These are phyloP conservation scores for Chloropsis hardwickii DNA, from an alignment of 2,113 vertebrate species.

Conservation along the genomic window DNA sequence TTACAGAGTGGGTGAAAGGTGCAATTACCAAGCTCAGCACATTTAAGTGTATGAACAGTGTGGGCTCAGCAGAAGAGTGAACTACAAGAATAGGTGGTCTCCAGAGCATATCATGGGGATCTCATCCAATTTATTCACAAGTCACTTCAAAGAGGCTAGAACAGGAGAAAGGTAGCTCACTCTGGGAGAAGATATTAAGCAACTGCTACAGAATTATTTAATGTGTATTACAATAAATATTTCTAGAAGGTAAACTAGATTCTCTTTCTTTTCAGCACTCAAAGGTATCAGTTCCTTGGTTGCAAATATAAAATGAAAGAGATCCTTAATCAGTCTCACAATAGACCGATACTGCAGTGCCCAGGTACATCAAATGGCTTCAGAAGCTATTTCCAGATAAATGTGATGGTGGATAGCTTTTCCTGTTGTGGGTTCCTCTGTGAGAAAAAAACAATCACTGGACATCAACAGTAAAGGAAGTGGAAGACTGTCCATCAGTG, in stretches of 20 bases:
- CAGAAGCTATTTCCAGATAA: background rate
- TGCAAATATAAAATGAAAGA: background rate
- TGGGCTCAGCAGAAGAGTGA: background rate
- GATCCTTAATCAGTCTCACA: background rate
- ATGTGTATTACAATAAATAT: background rate
- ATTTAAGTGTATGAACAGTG: background rate
- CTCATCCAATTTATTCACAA: background rate
- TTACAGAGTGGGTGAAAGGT: background rate
- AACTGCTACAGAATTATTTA: background rate
- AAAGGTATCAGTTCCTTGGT: background rate
- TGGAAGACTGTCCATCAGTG: background rate
- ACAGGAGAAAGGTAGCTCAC: background rate
- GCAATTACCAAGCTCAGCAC: background rate
- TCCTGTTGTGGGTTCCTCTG: background rate
- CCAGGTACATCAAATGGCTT: background rate
- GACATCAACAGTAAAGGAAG: background rate
- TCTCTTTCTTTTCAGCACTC: background rate
- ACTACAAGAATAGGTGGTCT: background rate
- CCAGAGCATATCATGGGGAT: background rate
- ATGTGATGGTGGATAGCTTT: background rate
- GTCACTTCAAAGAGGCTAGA: background rate
- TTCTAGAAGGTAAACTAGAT: background rate
- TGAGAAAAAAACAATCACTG: background rate
- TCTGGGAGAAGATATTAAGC: background rate
- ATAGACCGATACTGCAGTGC: background rate